phyloP scores from a whole-genome alignment of 2,113 vertebrate species.

The Nycticorax nycticorax region DNA sequence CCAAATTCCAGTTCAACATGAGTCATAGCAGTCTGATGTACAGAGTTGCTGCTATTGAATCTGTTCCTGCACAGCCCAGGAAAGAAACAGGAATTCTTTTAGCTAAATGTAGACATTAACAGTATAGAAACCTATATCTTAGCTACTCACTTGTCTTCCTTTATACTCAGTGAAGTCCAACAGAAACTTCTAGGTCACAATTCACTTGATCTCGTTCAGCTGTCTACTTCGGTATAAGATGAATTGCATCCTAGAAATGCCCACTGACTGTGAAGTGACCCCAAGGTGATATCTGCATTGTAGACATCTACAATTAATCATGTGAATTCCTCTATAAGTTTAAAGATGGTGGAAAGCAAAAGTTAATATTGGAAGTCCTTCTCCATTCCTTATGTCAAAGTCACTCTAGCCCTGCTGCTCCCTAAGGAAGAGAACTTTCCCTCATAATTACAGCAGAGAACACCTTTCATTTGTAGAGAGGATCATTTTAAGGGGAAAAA shows the following conservation, averaged over 20 bases:
- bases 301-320: background rate
- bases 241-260: background rate
- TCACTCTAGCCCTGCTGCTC: background rate
- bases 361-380: background rate
- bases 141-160: background rate
- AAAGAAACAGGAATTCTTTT: background rate
- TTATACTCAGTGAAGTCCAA: background rate
- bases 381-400: background rate
- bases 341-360: background rate
- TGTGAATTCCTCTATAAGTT: background rate
- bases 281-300: background rate
- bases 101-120: background rate
- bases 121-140: background rate
- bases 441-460: background rate
- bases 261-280: background rate
- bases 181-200: background rate
- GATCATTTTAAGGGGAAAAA: accelerated
- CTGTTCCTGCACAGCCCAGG: background rate
- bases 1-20: background rate
- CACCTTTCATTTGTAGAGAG: background rate
- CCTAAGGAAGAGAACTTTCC: background rate
- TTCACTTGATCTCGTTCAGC: background rate
- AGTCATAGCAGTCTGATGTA: background rate
- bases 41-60: background rate
- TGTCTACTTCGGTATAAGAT: background rate